Evolutionary conservation across 2,797 vertebrate genomes (phyloP).

Genomic region (Schizopygopsis malacanthus): DNA sequence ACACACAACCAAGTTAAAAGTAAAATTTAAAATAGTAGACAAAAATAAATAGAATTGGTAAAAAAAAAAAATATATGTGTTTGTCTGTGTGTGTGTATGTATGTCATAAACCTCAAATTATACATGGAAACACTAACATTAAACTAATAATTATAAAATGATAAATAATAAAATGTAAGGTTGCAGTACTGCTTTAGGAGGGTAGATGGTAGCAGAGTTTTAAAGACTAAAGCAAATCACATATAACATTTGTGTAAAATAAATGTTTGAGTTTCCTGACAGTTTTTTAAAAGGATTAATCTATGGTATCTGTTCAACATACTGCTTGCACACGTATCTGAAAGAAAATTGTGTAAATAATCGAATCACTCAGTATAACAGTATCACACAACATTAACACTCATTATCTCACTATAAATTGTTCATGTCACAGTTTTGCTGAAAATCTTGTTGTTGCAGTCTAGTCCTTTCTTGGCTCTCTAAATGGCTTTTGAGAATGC

Average conservation of each 20-base stretch:
- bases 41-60: not conserved
- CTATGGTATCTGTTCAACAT: not conserved
- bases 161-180: not conserved
- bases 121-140: not conserved
- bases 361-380: not conserved
- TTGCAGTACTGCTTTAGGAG: conserved; percentile 35
- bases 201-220: conserved; percentile 66
- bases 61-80: too few species aligned
- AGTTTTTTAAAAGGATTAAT: not conserved
- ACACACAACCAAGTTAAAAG: not conserved
- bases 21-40: not conserved
- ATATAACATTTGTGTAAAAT: not conserved
- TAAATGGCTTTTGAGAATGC: conserved; percentile 58
- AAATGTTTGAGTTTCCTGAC: not conserved
- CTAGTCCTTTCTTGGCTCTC: conserved; percentile 56
- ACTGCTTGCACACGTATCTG: not conserved
- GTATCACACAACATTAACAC: too few species aligned
- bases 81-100: too few species aligned
- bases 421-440: not conserved
- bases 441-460: not conserved
- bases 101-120: not conserved
- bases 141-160: not conserved
- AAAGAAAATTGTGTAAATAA: not conserved
- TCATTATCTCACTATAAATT: not conserved
- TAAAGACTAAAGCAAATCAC: not conserved